Percentiles rank a stretch among this genome's conserved stretches.
These are phyloP conservation scores for Tribolium freemani DNA, from an alignment of 2,888 invertebrate species.

Conservation along the genomic window DNA sequence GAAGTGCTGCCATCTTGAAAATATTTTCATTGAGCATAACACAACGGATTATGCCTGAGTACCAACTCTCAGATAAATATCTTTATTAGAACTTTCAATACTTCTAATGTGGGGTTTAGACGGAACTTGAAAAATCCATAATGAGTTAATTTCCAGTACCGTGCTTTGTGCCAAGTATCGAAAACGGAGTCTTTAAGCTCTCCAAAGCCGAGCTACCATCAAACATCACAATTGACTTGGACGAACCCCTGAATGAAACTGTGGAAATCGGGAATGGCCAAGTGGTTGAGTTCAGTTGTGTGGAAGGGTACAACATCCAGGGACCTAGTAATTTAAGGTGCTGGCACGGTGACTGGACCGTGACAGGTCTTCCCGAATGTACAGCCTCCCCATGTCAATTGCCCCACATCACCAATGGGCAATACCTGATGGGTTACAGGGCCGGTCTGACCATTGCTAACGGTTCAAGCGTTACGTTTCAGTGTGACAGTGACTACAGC, in stretches of 20 bases:
- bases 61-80: too few species aligned
- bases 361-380: slow-evolving; percentile 82
- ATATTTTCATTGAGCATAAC: too few species aligned
- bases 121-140: too few species aligned
- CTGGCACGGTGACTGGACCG: slow-evolving; percentile 87
- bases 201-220: slow-evolving; percentile 66
- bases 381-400: slow-evolving; percentile 78
- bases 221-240: slow-evolving; percentile 66
- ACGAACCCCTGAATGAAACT: slow-evolving; percentile 73
- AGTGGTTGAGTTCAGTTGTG: slow-evolving; percentile 82
- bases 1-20: too few species aligned
- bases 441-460: slow-evolving; percentile 86
- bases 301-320: slow-evolving; percentile 78
- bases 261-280: slow-evolving; percentile 78
- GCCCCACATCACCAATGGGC: slow-evolving; percentile 76
- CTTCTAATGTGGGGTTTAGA: too few species aligned
- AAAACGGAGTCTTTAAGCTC: slow-evolving; percentile 78
- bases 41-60: too few species aligned
- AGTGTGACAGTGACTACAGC: slow-evolving; percentile 74
- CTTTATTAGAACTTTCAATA: too few species aligned
- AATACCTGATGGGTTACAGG: slow-evolving; percentile 84
- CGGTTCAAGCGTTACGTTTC: slow-evolving; percentile 82
- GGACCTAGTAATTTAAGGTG: slow-evolving; percentile 83
- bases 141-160: slow-evolving; percentile 71
- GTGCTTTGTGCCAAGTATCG: slow-evolving; percentile 78